Conservation (phyloP, 2,888 invertebrate genomes). For the Agonopterix subpropinquella region DNA sequence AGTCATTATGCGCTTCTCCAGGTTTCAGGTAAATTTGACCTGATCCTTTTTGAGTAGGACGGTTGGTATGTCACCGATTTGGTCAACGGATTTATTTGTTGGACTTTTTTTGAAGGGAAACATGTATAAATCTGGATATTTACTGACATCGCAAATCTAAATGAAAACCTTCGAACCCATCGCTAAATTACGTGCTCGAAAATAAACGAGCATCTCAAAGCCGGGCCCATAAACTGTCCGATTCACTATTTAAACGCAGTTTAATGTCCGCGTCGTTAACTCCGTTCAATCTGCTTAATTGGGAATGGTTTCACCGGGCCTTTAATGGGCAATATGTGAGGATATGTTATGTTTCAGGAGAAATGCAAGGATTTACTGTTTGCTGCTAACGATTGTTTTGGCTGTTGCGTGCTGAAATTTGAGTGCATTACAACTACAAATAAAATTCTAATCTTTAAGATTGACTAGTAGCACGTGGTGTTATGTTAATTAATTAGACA, state of each 20-base stretch:
- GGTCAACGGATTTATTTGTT: no score
- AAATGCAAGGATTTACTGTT: conserved; percentile 12
- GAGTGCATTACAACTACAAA: not conserved
- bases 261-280: conserved; percentile 58
- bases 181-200: conserved; percentile 9
- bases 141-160: conserved; percentile 1
- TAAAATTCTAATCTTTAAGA: no score
- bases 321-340: conserved; percentile 44
- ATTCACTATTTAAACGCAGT: conserved; percentile 62
- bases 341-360: conserved; percentile 11
- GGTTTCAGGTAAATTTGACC: no score
- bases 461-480: not conserved
- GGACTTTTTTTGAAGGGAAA: no score
- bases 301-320: conserved; percentile 55
- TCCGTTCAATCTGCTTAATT: conserved; percentile 69
- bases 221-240: conserved; percentile 57
- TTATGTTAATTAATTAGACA: not conserved
- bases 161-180: conserved; percentile 7
- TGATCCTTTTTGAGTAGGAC: no score
- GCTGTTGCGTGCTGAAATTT: not conserved
- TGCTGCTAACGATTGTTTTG: conserved; percentile 10
- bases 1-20: no score
- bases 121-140: not conserved
- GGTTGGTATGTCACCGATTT: no score
- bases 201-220: conserved; percentile 46